A percentile compares a stretch with the other conserved stretches of the same genome.
Evolutionary conservation across 2,888 invertebrate species (phyloP).

Genomic region (Diplolepis rosae): DNA sequence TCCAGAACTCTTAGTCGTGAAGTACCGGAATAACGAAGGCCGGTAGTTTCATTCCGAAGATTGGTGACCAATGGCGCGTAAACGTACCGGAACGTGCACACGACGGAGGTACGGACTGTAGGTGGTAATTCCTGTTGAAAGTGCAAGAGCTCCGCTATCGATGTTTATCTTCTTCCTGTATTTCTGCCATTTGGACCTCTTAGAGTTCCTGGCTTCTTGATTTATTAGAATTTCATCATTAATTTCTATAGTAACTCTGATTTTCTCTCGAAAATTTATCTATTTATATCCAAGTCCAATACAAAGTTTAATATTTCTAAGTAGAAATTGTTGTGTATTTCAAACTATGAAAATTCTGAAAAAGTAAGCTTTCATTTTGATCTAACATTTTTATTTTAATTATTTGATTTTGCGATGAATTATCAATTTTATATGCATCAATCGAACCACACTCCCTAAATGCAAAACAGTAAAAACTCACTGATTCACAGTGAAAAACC

Average conservation of each 20-base stretch:
- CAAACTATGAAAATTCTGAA: no score
- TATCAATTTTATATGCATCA: no score
- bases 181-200: constrained; percentile 16
- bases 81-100: constrained; percentile 58
- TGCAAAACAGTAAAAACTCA: no score
- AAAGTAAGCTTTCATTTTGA: no score
- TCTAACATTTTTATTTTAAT: no score
- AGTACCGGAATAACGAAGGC: constrained; percentile 40
- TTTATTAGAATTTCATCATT: constrained; percentile 5
- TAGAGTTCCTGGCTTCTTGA: constrained; percentile 4
- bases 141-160: constrained; percentile 44
- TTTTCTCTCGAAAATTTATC: not conserved
- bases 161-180: constrained; percentile 54
- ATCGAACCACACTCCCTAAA: no score
- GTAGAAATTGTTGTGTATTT: no score
- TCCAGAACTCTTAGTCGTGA: constrained; percentile 38
- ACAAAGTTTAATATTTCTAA: no score
- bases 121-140: constrained; percentile 50
- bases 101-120: constrained; percentile 50
- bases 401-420: no score
- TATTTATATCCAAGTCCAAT: not conserved
- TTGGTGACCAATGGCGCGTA: constrained; percentile 67
- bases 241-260: not conserved
- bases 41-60: constrained; percentile 64
- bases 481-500: no score